These are phyloP conservation scores for Coregonus ussuriensis DNA, from an alignment of 2,797 vertebrate genomes.

Conservation along the genomic window DNA sequence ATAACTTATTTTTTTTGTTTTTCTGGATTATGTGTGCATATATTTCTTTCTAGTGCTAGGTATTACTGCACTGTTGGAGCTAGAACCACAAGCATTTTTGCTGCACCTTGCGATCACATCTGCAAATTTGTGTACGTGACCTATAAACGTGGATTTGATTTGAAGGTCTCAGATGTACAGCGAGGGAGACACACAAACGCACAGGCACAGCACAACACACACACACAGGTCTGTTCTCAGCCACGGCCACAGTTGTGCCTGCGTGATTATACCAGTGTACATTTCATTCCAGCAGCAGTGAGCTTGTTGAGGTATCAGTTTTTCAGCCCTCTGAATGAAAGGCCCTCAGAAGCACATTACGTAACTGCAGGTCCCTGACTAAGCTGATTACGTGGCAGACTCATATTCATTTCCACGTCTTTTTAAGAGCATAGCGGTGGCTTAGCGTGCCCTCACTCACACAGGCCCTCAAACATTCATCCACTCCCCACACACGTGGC, in stretches of 20 bases:
- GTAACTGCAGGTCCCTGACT: conserved; percentile 59
- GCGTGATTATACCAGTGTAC: conserved; percentile 54
- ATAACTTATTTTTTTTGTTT: too few relatives aligned
- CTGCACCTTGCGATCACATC: too few relatives aligned
- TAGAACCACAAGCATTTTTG: too few relatives aligned
- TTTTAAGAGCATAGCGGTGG: conserved; percentile 49
- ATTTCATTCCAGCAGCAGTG: conserved; percentile 51
- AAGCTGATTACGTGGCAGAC: conserved; percentile 66
- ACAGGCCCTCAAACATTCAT: background rate
- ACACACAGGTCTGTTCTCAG: conserved; percentile 10
- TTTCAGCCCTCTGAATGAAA: conserved; percentile 58
- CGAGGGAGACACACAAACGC: conserved; percentile 9
- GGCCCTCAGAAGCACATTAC: conserved; percentile 62
- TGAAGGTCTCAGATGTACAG: too few relatives aligned
- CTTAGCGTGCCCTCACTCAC: conserved; percentile 38
- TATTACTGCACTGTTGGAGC: too few relatives aligned
- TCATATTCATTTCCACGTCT: conserved; percentile 61
- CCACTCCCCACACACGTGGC: conserved; percentile 9
- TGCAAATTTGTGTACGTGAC: too few relatives aligned
- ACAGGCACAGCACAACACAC: conserved; percentile 18
- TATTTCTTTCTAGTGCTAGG: too few relatives aligned
- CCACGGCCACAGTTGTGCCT: conserved; percentile 15
- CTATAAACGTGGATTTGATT: too few relatives aligned
- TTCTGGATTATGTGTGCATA: too few relatives aligned
- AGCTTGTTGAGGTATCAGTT: conserved; percentile 51